These are phyloP conservation scores for Phalacrocorax aristotelis DNA, from an alignment of 2,113 vertebrate genomes.

Conservation along the genomic window DNA sequence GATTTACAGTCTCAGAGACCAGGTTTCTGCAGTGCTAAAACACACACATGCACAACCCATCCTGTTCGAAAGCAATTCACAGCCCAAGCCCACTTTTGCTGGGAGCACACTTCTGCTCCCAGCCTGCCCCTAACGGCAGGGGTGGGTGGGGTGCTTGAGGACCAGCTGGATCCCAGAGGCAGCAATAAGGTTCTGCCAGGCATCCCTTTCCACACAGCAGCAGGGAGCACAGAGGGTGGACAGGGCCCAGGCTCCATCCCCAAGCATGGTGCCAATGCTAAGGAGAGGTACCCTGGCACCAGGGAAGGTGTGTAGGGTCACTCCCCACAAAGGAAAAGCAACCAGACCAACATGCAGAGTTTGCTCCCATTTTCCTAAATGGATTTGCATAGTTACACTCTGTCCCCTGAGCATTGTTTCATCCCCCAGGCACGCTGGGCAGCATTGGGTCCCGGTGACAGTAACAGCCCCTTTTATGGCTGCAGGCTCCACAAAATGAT, in stretches of 20 bases:
- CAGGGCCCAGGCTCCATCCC: too few relatives aligned
- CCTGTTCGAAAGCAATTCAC: neutral
- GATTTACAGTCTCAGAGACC: neutral
- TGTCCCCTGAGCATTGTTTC: neutral
- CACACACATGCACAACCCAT: too few relatives aligned
- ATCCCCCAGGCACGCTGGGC: neutral
- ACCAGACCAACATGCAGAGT: rapidly evolving
- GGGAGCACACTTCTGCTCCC: neutral
- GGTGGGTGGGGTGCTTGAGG: neutral
- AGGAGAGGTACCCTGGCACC: neutral
- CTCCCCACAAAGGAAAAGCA: neutral
- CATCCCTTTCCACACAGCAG: rapidly evolving
- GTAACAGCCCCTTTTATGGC: neutral
- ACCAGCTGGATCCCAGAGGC: rapidly evolving
- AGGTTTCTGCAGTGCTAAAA: neutral
- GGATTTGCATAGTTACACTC: neutral
- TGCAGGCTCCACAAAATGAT: neutral
- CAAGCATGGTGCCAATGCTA: rapidly evolving
- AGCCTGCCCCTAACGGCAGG: neutral
- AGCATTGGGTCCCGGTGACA: rapidly evolving
- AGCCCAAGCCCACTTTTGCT: neutral
- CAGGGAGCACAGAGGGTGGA: neutral
- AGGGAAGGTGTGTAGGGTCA: rapidly evolving
- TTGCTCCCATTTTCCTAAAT: neutral
- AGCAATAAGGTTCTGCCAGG: neutral